phyloP scores from a whole-genome alignment of 2,888 invertebrate genomes.

The Drosophila anomalata region DNA sequence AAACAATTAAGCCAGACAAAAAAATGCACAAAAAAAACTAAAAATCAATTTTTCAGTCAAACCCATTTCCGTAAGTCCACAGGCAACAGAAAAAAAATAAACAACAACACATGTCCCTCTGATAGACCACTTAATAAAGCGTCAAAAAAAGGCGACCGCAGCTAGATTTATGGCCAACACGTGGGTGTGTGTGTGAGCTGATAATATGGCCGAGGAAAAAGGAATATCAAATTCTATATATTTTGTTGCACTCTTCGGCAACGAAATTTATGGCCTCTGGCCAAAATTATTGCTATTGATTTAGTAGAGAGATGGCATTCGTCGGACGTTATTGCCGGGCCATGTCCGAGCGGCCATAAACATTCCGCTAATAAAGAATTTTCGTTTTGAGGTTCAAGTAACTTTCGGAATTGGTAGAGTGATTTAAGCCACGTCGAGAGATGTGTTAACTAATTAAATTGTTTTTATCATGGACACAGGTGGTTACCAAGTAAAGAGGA shows the following conservation, averaged over 20 bases:
- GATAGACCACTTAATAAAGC: slow-evolving; percentile 52
- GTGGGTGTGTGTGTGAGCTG: slow-evolving; percentile 28
- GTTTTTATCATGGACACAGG: not conserved
- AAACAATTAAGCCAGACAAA: slow-evolving; percentile 24
- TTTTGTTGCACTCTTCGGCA: slow-evolving; percentile 31
- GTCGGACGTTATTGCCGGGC: slow-evolving; percentile 42
- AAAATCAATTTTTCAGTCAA: slow-evolving; percentile 13
- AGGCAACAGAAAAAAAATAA: not conserved
- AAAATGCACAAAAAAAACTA: slow-evolving; percentile 4
- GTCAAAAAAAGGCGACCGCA: slow-evolving; percentile 47
- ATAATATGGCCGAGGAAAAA: slow-evolving; percentile 32
- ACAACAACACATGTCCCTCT: slow-evolving; percentile 35
- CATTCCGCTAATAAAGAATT: slow-evolving; percentile 33
- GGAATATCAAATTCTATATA: slow-evolving; percentile 26
- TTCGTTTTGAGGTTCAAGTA: not conserved
- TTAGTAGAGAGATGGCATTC: slow-evolving; percentile 32
- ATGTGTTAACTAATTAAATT: slow-evolving; percentile 11
- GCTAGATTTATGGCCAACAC: slow-evolving; percentile 60
- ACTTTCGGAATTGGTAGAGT: slow-evolving; percentile 14
- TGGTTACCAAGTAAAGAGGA: not conserved
- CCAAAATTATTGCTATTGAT: slow-evolving; percentile 72
- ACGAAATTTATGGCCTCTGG: slow-evolving; percentile 42
- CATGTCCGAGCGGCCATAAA: slow-evolving; percentile 50
- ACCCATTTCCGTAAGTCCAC: not conserved
- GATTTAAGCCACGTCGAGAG: not conserved